These are phyloP conservation scores for Onychomys torridus DNA, from an alignment of 2,797 vertebrate genomes.

Conservation along the genomic window DNA sequence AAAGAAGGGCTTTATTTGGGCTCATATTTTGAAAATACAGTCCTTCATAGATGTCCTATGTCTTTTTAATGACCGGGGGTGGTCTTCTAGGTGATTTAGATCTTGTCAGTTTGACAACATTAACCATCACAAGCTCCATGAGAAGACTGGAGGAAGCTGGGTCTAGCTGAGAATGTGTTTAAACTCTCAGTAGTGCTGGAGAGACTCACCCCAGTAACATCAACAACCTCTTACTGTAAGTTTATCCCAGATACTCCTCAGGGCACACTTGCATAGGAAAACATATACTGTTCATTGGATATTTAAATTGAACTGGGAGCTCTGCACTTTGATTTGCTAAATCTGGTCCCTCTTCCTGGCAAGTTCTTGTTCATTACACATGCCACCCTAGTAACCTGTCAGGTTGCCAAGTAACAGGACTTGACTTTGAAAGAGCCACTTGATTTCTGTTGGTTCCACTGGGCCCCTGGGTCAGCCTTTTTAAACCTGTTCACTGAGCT, in stretches of 20 bases:
- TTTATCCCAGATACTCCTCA: neutral
- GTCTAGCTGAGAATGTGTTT: neutral
- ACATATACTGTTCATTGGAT: neutral
- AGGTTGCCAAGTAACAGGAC: slow-evolving; percentile 64
- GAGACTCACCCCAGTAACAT: neutral
- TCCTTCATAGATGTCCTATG: neutral
- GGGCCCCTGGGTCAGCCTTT: neutral
- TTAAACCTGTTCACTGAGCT: neutral
- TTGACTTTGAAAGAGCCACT: slow-evolving; percentile 20
- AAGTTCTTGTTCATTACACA: neutral
- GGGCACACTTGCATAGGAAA: neutral
- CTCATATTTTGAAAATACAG: neutral
- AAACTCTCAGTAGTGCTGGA: rapidly evolving
- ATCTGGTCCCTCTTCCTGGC: neutral
- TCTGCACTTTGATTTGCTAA: neutral
- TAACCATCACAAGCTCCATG: neutral
- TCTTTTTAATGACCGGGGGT: neutral
- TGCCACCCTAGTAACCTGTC: slow-evolving; percentile 23
- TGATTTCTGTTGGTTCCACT: neutral
- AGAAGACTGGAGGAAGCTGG: neutral
- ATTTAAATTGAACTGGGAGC: neutral
- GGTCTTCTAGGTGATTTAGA: neutral
- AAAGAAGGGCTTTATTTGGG: neutral
- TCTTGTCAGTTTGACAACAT: neutral
- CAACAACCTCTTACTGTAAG: neutral